phyloP scores from a whole-genome alignment of 2,888 invertebrate genomes.

The Caenorhabditis sp. region DNA sequence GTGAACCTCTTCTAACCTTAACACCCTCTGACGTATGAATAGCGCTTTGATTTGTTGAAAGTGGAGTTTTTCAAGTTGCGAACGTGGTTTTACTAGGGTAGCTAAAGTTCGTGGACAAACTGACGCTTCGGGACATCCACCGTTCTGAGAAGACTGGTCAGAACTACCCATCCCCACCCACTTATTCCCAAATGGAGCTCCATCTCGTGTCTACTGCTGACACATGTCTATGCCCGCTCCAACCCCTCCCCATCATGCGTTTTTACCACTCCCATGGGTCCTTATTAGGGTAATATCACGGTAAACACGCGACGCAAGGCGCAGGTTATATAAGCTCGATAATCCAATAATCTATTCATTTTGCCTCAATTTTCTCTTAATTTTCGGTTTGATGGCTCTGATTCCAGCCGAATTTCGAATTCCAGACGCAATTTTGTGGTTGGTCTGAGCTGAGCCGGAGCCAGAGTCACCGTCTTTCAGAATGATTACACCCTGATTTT shows the following conservation, averaged over 20 bases:
- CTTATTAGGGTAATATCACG: conserved; percentile 9
- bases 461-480: background rate
- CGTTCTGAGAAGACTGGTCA: no score
- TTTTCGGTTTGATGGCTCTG: no score
- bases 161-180: background rate
- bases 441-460: no score
- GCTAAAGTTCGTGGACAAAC: no score
- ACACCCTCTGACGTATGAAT: conserved; percentile 46
- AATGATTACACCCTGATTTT: background rate
- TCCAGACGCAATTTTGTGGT: no score
- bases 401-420: no score
- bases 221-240: background rate
- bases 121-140: background rate
- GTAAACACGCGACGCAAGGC: conserved; percentile 21
- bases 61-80: conserved; percentile 21
- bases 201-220: conserved; percentile 16
- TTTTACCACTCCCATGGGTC: conserved; percentile 2
- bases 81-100: background rate
- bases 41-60: conserved; percentile 15
- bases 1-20: no score
- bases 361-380: no score
- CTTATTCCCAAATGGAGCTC: conserved; percentile 13
- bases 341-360: conserved; percentile 18
- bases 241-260: no score
- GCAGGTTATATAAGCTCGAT: conserved; percentile 16